Conservation (phyloP, 1,140 invertebrate species). For the Zelostemma sp. region DNA sequence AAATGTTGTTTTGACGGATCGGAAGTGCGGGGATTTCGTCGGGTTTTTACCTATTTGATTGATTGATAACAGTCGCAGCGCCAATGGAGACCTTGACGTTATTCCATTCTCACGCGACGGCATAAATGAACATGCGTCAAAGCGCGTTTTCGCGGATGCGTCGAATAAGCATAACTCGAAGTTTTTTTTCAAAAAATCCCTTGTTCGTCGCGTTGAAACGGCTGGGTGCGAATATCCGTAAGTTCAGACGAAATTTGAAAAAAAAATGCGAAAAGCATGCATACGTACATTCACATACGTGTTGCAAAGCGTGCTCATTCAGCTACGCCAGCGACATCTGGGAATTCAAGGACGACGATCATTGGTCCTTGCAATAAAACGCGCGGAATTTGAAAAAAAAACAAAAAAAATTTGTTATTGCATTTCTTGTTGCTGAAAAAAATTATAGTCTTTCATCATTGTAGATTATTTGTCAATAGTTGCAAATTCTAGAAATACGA, state of each 20-base stretch:
- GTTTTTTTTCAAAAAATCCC: conserved; percentile 7
- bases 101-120: conserved; percentile 32
- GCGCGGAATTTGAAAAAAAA: too few relatives aligned
- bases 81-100: conserved; percentile 47
- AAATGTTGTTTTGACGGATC: too few relatives aligned
- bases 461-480: too few relatives aligned
- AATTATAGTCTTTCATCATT: too few relatives aligned
- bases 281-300: conserved; percentile 21
- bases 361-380: too few relatives aligned
- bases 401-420: too few relatives aligned
- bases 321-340: too few relatives aligned
- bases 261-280: conserved; percentile 34
- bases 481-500: too few relatives aligned
- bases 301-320: not conserved
- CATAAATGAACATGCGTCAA: conserved; percentile 28
- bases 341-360: too few relatives aligned
- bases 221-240: conserved; percentile 4
- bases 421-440: too few relatives aligned
- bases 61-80: conserved; percentile 27
- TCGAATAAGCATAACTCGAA: not conserved
- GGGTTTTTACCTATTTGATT: conserved; percentile 29
- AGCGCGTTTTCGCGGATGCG: conserved; percentile 3
- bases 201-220: conserved; percentile 7
- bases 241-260: conserved; percentile 25
- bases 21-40: too few relatives aligned